Evolutionary conservation across 2,113 vertebrate genomes (phyloP), one percentile per base, ranked within the genome.

Genomic region (Passer domesticus): DNA sequence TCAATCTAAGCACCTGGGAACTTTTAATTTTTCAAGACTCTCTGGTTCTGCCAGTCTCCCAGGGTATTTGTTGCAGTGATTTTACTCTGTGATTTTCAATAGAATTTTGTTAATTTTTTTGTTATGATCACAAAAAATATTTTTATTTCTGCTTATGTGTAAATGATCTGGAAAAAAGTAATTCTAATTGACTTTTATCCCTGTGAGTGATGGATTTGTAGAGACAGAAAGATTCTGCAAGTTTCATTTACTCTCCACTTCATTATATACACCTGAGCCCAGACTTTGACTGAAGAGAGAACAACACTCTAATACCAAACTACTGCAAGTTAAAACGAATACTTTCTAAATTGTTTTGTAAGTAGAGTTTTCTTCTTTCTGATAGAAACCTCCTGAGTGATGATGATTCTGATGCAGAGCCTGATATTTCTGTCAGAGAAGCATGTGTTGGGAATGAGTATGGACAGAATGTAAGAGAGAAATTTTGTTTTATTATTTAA

Each of bases 401-500:
- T 27, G 33, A 41, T 10, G 24, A 68, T 72, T 8, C 13, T 15
- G 30, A 55, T 28, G 15, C 31, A 87, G 25, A 30, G 13, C 35
- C 13, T 47, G 31, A 14, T 31, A 55, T 8, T 59, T 70, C 5
- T 37, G 8, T 79, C 28, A 46, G 39, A 80, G 33, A 56, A 55
- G 7, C 9, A n/a, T 4, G 1, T 18, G 25, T 16, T 27, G 10
- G 41, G 13, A 47, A 59, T 1, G 1, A 23, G 5, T 41, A 25
- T 8, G 7, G 19, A 44, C 37, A 7, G 11, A 90, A 75, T 41
- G 3, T 43, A 16, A 28, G 17, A 72, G 24, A 52, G 11, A 66
- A 44, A 37, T 35, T 64, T 69, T n/a, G 6, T 13, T 78, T 59
- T 49, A 13, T 56, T 63, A 1, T 83, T 68, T 39, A 24, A 6